These are phyloP conservation scores for Lapara coniferarum DNA, from an alignment of 2,888 invertebrate genomes.

Conservation along the genomic window DNA sequence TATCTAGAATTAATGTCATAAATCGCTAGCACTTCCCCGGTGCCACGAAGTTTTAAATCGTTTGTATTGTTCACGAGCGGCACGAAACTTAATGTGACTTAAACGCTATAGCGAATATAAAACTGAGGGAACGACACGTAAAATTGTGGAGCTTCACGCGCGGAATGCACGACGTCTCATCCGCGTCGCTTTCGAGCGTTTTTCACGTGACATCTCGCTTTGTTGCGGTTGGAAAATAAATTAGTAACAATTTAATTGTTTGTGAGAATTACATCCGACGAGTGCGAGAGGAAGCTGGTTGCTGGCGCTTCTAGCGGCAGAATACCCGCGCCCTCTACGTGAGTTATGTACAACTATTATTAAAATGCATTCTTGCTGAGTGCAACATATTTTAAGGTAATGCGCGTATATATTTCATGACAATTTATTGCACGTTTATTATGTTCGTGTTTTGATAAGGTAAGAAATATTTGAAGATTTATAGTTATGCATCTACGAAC, in stretches of 20 bases:
- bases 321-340: conserved; percentile 40
- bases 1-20: conserved; percentile 71
- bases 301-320: conserved; percentile 37
- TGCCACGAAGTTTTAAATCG: conserved; percentile 66
- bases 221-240: conserved; percentile 82
- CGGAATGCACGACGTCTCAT: conserved; percentile 75
- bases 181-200: conserved; percentile 68
- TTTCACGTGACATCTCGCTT: conserved; percentile 83
- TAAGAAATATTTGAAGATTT: too few relatives aligned
- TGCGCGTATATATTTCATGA: conserved; percentile 5
- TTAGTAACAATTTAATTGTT: conserved; percentile 83
- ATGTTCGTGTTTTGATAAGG: not conserved
- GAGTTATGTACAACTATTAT: conserved; percentile 36
- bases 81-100: conserved; percentile 75
- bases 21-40: conserved; percentile 63
- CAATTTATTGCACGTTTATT: conserved; percentile 14
- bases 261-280: conserved; percentile 70
- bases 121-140: conserved; percentile 67
- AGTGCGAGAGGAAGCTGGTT: conserved; percentile 43
- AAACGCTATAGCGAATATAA: conserved; percentile 69
- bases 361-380: conserved; percentile 28
- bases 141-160: conserved; percentile 64
- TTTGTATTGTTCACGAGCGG: conserved; percentile 67
- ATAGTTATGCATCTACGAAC: not conserved
- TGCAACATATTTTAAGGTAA: conserved; percentile 16